Evolutionary conservation across 2,797 vertebrate species (phyloP).

Genomic region (Crypturellus tataupa): DNA sequence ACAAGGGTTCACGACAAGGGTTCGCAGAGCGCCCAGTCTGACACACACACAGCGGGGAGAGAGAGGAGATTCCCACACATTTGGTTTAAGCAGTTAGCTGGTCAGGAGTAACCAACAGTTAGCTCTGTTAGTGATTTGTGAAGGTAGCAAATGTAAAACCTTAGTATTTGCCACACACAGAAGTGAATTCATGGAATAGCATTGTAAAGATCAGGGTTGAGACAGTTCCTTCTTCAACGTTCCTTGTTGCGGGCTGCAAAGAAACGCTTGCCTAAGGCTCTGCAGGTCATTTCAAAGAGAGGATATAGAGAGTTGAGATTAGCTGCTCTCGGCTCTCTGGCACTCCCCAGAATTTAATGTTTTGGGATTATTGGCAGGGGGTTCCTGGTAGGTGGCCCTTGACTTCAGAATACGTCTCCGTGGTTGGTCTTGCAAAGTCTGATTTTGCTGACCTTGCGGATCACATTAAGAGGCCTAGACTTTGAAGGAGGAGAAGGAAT

Average conservation of each 20-base stretch:
- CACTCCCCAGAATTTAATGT: conserved; percentile 18
- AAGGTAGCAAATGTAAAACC: not conserved
- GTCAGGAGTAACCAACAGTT: not conserved
- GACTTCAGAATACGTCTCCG: conserved; percentile 16
- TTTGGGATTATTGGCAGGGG: conserved; percentile 7
- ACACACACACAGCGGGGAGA: not conserved
- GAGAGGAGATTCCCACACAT: not conserved
- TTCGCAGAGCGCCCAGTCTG: not conserved
- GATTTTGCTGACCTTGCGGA: not conserved
- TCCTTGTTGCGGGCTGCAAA: not conserved
- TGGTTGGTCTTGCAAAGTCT: not conserved
- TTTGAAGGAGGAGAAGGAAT: not conserved
- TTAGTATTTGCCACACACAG: not conserved
- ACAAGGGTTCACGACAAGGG: not conserved
- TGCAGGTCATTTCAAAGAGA: conserved; percentile 5
- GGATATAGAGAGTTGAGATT: not conserved
- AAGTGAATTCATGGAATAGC: not conserved
- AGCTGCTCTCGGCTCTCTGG: not conserved
- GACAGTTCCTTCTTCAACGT: not conserved
- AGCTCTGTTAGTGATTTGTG: not conserved
- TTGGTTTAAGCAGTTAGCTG: not conserved
- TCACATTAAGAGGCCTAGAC: not conserved
- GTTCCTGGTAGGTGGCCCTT: not conserved
- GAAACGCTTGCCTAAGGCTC: not conserved
- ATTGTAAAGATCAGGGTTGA: not conserved